Percentiles rank a stretch among this genome's conserved stretches.
phyloP scores from a whole-genome alignment of 2,113 vertebrate species.

The Odontophorus gujanensis region DNA sequence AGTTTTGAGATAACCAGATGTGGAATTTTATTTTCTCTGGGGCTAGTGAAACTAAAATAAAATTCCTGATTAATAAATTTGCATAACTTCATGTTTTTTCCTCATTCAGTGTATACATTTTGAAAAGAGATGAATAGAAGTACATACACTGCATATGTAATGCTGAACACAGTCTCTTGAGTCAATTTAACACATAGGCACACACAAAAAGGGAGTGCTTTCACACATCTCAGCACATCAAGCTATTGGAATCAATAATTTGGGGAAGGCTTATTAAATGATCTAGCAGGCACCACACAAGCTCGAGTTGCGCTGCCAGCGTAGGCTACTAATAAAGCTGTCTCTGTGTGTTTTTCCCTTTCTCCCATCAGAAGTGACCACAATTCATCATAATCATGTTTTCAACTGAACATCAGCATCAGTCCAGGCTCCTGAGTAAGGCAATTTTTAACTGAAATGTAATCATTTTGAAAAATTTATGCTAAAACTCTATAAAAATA shows the following conservation, averaged over 20 bases:
- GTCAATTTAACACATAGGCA: accelerated
- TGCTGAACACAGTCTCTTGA: not conserved
- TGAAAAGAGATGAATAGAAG: not conserved
- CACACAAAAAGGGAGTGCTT: not conserved
- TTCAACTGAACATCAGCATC: not conserved
- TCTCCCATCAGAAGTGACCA: not conserved
- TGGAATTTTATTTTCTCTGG: not conserved
- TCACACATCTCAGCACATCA: not conserved
- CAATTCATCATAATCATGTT: not conserved
- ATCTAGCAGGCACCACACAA: not conserved
- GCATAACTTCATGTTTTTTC: not conserved
- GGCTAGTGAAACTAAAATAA: not conserved
- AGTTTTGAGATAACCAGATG: not conserved
- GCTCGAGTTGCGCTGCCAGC: not conserved
- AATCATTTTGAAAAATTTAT: not conserved
- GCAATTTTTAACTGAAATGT: not conserved
- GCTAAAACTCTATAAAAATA: not conserved
- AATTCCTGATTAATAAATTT: not conserved
- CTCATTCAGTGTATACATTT: not conserved
- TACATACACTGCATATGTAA: too few relatives aligned
- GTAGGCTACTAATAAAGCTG: not conserved
- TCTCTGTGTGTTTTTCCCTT: not conserved
- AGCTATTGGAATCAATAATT: not conserved
- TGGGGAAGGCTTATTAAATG: not conserved
- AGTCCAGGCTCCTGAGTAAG: not conserved